These are phyloP conservation scores for Drosophila nebulosa DNA, from an alignment of 1,140 invertebrate species.

Conservation along the genomic window DNA sequence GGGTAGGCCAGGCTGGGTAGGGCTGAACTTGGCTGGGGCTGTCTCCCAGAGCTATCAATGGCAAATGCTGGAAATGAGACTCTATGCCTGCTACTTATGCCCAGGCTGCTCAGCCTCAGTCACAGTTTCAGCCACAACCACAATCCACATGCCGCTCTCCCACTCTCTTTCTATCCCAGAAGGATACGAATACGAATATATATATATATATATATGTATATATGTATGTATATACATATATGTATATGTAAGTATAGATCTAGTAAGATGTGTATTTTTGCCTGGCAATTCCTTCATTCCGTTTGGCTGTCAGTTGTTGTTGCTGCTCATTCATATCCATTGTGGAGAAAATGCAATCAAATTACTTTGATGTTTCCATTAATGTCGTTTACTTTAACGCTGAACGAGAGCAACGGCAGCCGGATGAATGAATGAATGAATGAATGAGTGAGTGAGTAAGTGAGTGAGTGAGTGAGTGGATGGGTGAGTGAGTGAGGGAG, in stretches of 20 bases:
- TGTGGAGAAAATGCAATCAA: slow-evolving; percentile 73
- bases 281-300: slow-evolving; percentile 38
- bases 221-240: background rate
- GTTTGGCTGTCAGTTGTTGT: slow-evolving; percentile 22
- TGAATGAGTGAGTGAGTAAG: background rate
- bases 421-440: background rate
- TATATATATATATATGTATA: background rate
- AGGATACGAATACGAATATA: background rate
- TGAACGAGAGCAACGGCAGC: slow-evolving; percentile 27
- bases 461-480: background rate
- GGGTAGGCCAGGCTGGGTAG: background rate
- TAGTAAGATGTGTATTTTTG: background rate
- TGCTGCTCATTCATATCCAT: slow-evolving; percentile 67
- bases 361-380: slow-evolving; percentile 79
- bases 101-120: slow-evolving; percentile 19
- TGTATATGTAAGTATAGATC: background rate
- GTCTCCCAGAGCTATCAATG: slow-evolving; percentile 38
- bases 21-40: background rate
- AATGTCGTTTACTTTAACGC: slow-evolving; percentile 76
- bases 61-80: slow-evolving; percentile 31
- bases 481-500: background rate
- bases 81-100: slow-evolving; percentile 22
- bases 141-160: background rate
- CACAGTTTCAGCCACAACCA: background rate
- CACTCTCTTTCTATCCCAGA: background rate